These are phyloP conservation scores for Mechanitis messenoides DNA, from an alignment of 2,888 invertebrate genomes.

Conservation along the genomic window DNA sequence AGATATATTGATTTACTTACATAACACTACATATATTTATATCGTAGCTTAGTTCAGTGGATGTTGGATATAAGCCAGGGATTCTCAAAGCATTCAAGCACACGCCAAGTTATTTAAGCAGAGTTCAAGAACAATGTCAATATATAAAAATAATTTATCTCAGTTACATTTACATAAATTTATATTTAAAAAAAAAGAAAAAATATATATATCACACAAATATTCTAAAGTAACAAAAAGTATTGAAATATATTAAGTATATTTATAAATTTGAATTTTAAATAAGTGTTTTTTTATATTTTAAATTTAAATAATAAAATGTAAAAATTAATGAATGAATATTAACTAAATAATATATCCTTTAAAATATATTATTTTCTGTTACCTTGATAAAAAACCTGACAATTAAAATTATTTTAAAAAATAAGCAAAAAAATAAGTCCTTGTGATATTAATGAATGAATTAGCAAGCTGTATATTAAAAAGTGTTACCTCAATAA, in stretches of 20 bases:
- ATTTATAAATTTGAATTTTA: no score
- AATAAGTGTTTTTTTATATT: no score
- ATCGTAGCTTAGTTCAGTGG: not conserved
- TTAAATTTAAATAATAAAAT: no score
- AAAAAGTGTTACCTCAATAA: constrained; percentile 21
- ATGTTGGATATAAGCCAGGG: not conserved
- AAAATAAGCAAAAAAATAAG: not conserved
- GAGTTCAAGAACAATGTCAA: not conserved
- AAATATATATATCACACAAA: no score
- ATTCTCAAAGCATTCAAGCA: not conserved
- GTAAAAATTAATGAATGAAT: no score
- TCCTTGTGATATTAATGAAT: not conserved
- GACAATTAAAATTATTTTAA: no score
- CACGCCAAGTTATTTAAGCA: constrained; percentile 1
- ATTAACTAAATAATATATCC: no score
- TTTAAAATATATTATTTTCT: no score
- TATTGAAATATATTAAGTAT: no score
- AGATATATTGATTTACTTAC: not conserved
- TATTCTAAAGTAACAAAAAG: no score
- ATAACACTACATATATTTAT: not conserved
- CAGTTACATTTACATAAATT: not conserved
- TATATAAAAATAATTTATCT: not conserved
- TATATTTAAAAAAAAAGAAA: no score
- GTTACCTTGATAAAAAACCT: no score
- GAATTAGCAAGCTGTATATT: not conserved